Evolutionary conservation across 2,888 invertebrate genomes (phyloP), one percentile per base, ranked within the genome.

Genomic region (Acrobasis suavella): DNA sequence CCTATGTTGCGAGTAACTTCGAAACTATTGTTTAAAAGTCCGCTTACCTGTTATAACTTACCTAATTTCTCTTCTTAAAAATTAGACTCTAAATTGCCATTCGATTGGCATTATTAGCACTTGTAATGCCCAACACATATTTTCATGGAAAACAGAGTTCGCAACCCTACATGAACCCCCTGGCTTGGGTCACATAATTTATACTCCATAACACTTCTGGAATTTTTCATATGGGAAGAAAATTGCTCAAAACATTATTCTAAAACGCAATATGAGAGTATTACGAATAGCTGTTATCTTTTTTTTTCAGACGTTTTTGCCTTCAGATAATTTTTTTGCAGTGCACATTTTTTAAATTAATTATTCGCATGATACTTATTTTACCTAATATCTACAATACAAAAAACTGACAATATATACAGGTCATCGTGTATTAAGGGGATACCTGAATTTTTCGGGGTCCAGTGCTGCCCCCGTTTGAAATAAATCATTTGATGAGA

Each of bases 221-320:
- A 87, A 87, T 88, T 87, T 89, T 85, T 87, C 86, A 87, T 86
- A 86, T 83, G 72, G 70, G 74, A 65, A 74, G 72, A 72, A 78
- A 82, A 82, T 82, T 81, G 76, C 82, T 80, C 55, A 38, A 62
- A 55, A 76, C 81, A 76, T 78, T 81, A 78, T 84, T 85, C 84
- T 80, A 81, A 84, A 85, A 80, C 77, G 73, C 69, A 62, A 65
- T 60, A 61, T 63, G 67, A 68, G 68, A 73, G 68, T 70, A 76
- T 75, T 71, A 67, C 67, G 65, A 46, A 60, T 42, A 59, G 37
- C 49, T 60, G 32, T 60, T 61, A 62, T 62, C 52, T 51, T 16
- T 73, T 73, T n/a, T 71, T 72, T 67, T 68, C 60, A 64, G 15
- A 46, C 46, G 49, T 49, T 6, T 46, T 39, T 58, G 9, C 14